Evolutionary conservation across 2,888 invertebrate species (phyloP).

Genomic region (Lypha dubia): DNA sequence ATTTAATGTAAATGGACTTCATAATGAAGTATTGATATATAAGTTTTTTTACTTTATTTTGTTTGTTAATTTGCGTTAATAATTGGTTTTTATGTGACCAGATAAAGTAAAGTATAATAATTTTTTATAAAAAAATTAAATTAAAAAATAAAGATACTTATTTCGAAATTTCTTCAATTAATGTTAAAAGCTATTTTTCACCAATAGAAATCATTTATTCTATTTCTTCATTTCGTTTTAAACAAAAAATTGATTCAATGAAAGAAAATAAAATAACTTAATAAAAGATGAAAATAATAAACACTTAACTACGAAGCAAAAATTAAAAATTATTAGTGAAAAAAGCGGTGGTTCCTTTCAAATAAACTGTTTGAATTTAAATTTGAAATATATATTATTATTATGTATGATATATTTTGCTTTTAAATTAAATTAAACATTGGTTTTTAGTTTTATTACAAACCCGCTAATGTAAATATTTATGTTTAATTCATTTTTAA

Average conservation of each 20-base stretch:
- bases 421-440: conserved; percentile 20
- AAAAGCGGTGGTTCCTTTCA: conserved; percentile 70
- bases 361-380: conserved; percentile 52
- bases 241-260: not conserved
- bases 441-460: conserved; percentile 24
- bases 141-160: conserved; percentile 15
- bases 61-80: conserved; percentile 65
- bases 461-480: conserved; percentile 41
- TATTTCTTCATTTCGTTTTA: conserved; percentile 13
- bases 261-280: conserved; percentile 8
- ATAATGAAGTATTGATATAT: conserved; percentile 44
- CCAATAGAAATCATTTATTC: conserved; percentile 7
- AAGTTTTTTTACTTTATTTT: conserved; percentile 31
- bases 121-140: conserved; percentile 61
- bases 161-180: conserved; percentile 13
- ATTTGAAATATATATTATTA: conserved; percentile 42
- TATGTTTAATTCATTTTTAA: conserved; percentile 43
- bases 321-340: conserved; percentile 55
- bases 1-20: conserved; percentile 38
- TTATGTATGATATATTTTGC: not conserved
- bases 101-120: conserved; percentile 76
- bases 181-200: conserved; percentile 16
- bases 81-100: conserved; percentile 81
- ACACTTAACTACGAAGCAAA: conserved; percentile 61
- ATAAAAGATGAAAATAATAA: conserved; percentile 50